Evolutionary conservation across 2,113 vertebrate species (phyloP).

Genomic region (Peromyscus maniculatus): DNA sequence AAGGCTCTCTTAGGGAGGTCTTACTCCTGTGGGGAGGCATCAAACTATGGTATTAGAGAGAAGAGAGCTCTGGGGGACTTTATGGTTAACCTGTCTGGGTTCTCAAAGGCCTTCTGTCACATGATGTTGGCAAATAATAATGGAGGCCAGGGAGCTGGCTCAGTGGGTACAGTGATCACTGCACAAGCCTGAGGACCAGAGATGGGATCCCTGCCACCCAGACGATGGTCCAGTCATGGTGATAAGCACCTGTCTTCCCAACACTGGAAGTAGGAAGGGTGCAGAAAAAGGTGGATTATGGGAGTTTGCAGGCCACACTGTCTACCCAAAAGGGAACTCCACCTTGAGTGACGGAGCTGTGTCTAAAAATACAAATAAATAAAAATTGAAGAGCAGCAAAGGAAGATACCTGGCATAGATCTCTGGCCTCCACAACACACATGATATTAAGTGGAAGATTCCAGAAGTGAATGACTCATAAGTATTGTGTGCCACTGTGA

Average conservation of each 20-base stretch:
- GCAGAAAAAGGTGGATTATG: neutral
- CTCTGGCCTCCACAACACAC: no score
- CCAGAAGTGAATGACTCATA: neutral
- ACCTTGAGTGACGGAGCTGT: neutral
- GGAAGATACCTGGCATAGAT: neutral
- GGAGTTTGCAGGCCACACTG: no score
- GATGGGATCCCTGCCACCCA: neutral
- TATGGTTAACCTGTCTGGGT: no score
- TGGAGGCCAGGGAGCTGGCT: neutral
- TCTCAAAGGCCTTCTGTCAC: neutral
- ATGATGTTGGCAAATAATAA: neutral
- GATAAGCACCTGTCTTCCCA: no score
- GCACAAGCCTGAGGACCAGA: neutral
- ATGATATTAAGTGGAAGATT: neutral
- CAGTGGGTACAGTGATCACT: neutral
- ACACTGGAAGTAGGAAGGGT: no score
- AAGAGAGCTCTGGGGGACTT: neutral
- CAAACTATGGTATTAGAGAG: neutral
- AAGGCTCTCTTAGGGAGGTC: neutral
- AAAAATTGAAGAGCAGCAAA: neutral
- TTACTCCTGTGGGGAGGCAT: neutral
- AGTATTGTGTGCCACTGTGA: neutral
- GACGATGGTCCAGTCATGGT: neutral
- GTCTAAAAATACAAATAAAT: neutral
- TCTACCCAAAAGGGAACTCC: neutral